phyloP scores from a whole-genome alignment of 2,113 vertebrate species.

The Boulengeromyrus knoepffleri region DNA sequence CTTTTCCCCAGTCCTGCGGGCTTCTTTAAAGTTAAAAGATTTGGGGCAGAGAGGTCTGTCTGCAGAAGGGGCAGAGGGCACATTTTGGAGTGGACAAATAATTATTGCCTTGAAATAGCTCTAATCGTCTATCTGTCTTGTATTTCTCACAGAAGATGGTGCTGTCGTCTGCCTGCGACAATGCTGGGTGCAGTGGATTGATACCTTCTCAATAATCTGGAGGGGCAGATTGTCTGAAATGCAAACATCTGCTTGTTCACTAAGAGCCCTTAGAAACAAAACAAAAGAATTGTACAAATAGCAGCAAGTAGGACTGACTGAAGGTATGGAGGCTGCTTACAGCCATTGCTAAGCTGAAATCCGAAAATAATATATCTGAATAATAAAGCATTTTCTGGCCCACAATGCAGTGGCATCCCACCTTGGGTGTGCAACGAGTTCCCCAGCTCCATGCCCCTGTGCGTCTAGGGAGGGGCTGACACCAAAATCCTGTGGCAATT shows the following conservation, averaged over 20 bases:
- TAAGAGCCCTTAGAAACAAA: slow-evolving; percentile 11
- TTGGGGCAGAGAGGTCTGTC: neutral
- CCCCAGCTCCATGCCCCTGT: neutral
- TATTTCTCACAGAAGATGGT: neutral
- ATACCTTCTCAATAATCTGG: slow-evolving; percentile 56
- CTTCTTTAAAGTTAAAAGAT: neutral
- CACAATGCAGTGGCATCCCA: neutral
- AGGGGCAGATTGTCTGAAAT: slow-evolving; percentile 46
- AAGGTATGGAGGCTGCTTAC: neutral
- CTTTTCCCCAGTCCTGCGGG: neutral
- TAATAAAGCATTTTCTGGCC: neutral
- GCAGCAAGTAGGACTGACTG: neutral
- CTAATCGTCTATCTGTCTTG: neutral
- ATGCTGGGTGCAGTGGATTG: slow-evolving; percentile 46
- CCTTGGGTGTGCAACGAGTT: neutral
- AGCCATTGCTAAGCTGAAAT: neutral
- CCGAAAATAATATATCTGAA: neutral
- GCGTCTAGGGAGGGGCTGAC: neutral
- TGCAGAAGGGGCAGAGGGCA: neutral
- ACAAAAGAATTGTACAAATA: neutral
- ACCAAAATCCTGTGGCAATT: neutral
- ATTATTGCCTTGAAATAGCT: neutral
- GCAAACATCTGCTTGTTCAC: slow-evolving; percentile 51
- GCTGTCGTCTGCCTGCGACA: slow-evolving; percentile 30
- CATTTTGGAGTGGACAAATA: neutral